A percentile compares a stretch with the other conserved stretches of the same genome.
Conservation (phyloP, 1,140 invertebrate genomes). For the Aphelinus certus region DNA sequence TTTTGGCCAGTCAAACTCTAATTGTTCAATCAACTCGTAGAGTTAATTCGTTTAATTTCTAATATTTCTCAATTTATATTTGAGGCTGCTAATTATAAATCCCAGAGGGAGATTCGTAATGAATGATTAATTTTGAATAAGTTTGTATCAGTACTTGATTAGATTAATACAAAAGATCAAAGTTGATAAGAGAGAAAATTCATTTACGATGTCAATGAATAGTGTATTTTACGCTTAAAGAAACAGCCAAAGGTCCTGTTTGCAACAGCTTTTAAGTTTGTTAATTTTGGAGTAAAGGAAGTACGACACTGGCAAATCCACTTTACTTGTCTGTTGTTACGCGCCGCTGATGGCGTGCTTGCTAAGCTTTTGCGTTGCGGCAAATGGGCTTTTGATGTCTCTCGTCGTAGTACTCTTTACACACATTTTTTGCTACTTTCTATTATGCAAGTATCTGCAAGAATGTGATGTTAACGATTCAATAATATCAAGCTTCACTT, state of each 20-base stretch:
- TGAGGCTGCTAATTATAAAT: no score
- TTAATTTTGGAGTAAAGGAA: neutral
- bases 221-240: conserved; percentile 33
- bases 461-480: no score
- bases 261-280: neutral
- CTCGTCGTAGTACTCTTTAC: neutral
- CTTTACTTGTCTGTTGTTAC: conserved; percentile 16
- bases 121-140: no score
- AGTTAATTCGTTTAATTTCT: no score
- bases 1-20: no score
- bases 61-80: no score
- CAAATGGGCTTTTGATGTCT: conserved; percentile 24
- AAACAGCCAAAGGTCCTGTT: neutral
- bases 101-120: no score
- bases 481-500: no score
- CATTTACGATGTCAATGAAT: conserved; percentile 36
- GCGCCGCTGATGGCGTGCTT: neutral
- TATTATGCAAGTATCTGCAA: no score
- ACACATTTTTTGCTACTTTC: neutral
- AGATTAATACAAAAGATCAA: conserved; percentile 42
- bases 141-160: conserved; percentile 7
- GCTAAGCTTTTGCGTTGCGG: neutral
- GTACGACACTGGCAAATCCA: conserved; percentile 1
- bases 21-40: no score
- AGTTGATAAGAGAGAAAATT: conserved; percentile 41